Evolutionary conservation across 2,888 invertebrate genomes (phyloP), one percentile per base, ranked within the genome.

Genomic region (Drosophila anceps): DNA sequence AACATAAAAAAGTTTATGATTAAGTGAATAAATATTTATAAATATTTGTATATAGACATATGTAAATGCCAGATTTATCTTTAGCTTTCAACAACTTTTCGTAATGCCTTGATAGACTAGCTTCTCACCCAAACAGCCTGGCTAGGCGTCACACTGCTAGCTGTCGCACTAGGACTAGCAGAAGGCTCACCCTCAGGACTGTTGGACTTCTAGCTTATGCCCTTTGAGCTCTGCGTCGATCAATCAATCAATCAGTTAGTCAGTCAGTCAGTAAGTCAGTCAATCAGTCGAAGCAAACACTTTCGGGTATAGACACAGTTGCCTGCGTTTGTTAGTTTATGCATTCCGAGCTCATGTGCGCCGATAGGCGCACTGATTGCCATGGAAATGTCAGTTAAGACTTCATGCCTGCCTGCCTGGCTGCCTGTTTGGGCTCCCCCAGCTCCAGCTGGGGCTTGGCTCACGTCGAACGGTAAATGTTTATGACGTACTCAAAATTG

Each of bases 391-490:
- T 39, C 37, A 39, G 48, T 43, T 18, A 43, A 24, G 51, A n/a
- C 44, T 37, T 15, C 35, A 13, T 24, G 44, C 13, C 44, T 7
- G 44, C 7, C 18, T 41, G 41, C 18, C 43, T 43, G 12, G 12
- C 20, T 20, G 46, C 24, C 33, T 33, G 29, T 15, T 27, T 12
- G 31, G 48, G n/a, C 48, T 2, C 6, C 46, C 18, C 67, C 68
- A 37, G 37, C 31, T 31, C 31, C 37, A 29, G 29, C 13, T 59
- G 50, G 20, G 50, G 37, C 33, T 9, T 31, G 53, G 71, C 84
- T 75, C 85, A 85, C 89, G 85, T 89, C 82, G 73, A 82, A 87
- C 84, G 88, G 90, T 85, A 80, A 89, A 85, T 89, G 90, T 84
- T 89, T 87, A 89, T 89, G 88, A 85, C 90, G 62, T 73, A 84